phyloP scores from a whole-genome alignment of 2,797 vertebrate genomes.

The Buceros bicornis region DNA sequence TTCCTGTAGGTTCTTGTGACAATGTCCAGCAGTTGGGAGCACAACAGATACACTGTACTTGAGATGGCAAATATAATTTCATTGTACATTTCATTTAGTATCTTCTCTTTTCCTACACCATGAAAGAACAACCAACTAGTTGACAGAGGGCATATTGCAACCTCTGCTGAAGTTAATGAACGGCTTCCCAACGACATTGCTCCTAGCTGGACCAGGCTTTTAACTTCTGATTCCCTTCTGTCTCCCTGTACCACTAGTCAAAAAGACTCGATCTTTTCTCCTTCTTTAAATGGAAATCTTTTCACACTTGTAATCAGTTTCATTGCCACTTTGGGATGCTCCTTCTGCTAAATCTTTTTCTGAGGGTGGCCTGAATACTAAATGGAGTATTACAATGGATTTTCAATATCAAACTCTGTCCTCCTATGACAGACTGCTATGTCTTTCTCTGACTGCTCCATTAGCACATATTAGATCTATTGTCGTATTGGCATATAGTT shows the following conservation, averaged over 20 bases:
- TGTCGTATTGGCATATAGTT: neutral
- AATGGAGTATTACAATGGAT: slow-evolving; percentile 7
- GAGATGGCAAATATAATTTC: neutral
- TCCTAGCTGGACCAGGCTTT: neutral
- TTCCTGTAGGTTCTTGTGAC: neutral
- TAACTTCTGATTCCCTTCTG: neutral
- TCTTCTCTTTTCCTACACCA: neutral
- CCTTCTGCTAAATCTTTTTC: slow-evolving; percentile 12
- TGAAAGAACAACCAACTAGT: neutral
- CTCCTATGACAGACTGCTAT: neutral
- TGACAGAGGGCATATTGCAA: neutral
- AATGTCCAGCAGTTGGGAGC: neutral
- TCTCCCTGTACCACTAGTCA: neutral
- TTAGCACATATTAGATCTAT: neutral
- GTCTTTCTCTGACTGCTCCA: neutral
- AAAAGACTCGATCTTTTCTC: neutral
- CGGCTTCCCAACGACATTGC: neutral
- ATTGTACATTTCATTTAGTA: neutral
- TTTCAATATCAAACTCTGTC: neutral
- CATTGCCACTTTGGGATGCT: neutral
- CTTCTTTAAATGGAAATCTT: neutral
- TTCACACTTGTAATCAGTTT: neutral
- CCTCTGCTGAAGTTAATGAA: neutral
- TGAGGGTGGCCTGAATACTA: neutral
- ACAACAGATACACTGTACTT: neutral